A percentile compares a stretch with the other conserved stretches of the same genome.
phyloP scores from a whole-genome alignment of 2,888 invertebrate genomes.

The Clanis bilineata region DNA sequence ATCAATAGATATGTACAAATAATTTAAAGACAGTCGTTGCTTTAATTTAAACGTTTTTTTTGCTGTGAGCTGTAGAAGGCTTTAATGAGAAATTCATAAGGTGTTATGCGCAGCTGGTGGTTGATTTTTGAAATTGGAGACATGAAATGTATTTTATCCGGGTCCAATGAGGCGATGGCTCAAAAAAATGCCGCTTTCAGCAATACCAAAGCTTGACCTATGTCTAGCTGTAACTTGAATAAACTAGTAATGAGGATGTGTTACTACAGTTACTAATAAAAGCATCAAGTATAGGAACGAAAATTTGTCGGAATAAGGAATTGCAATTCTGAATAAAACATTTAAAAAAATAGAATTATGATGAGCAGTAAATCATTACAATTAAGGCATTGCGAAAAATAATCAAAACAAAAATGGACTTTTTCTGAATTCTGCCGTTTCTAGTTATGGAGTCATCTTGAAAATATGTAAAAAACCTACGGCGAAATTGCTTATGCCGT shows the following conservation, averaged over 20 bases:
- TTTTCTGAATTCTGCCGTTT: background rate
- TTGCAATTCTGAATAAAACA: no score
- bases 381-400: no score
- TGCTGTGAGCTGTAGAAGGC: background rate
- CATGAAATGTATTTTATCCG: background rate
- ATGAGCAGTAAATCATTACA: no score
- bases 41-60: background rate
- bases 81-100: background rate
- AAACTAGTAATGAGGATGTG: background rate
- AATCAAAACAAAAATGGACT: background rate
- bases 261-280: no score
- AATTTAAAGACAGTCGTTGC: background rate
- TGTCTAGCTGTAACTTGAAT: background rate
- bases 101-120: background rate
- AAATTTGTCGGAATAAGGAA: no score
- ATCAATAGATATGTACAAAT: constrained; percentile 11
- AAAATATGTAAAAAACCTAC: no score
- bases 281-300: no score
- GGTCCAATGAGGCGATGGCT: background rate
- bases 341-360: no score
- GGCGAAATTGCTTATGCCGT: background rate
- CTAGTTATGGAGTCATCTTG: no score
- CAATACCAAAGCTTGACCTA: background rate
- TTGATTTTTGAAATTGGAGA: no score
- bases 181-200: background rate